Evolutionary conservation across 2,888 invertebrate genomes (phyloP).

Genomic region (Timandra comae): DNA sequence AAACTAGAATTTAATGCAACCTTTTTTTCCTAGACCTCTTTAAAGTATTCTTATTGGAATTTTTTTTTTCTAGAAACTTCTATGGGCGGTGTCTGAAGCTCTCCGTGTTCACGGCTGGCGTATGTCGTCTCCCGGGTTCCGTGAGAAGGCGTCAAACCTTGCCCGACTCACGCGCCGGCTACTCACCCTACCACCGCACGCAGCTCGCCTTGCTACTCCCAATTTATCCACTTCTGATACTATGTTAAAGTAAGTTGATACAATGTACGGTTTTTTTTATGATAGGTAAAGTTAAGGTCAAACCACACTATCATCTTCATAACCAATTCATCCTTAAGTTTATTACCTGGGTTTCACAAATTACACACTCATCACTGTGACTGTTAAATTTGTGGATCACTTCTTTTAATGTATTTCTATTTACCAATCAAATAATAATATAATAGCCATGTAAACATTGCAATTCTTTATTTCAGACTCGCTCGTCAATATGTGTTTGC

Average conservation of each 20-base stretch:
- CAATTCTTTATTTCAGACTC: conserved; percentile 62
- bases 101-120: conserved; percentile 83
- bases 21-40: too few relatives aligned
- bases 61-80: conserved; percentile 82
- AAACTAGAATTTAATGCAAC: too few relatives aligned
- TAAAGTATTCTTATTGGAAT: too few relatives aligned
- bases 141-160: conserved; percentile 81
- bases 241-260: conserved; percentile 81
- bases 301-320: too few relatives aligned
- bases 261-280: too few relatives aligned
- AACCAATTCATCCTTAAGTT: too few relatives aligned
- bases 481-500: conserved; percentile 80
- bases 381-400: too few relatives aligned
- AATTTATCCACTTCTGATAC: conserved; percentile 82
- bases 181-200: conserved; percentile 57
- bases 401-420: conserved; percentile 1
- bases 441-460: too few relatives aligned
- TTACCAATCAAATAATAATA: too few relatives aligned
- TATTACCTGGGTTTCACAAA: too few relatives aligned
- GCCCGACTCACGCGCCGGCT: conserved; percentile 81
- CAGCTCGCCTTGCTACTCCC: conserved; percentile 51
- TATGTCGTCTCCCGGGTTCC: conserved; percentile 82
- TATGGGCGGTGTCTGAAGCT: conserved; percentile 89
- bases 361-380: too few relatives aligned
- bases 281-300: too few relatives aligned